These are phyloP conservation scores for Oreochromis grahami DNA, from an alignment of 2,797 vertebrate genomes.

Conservation along the genomic window DNA sequence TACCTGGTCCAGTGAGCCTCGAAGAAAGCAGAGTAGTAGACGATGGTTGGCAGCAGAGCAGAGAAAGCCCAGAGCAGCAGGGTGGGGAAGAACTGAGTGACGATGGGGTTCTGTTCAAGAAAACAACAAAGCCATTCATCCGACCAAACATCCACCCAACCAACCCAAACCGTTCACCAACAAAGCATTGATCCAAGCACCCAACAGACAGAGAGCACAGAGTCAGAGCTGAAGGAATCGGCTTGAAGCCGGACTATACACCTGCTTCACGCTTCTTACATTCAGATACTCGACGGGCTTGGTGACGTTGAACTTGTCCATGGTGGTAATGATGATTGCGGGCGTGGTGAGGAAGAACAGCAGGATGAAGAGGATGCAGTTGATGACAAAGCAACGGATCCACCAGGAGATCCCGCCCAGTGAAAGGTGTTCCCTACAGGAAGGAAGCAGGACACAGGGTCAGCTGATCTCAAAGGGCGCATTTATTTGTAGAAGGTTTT, in stretches of 20 bases:
- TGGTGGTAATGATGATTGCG: conserved; percentile 97
- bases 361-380: conserved; percentile 91
- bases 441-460: neutral
- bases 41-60: conserved; percentile 92
- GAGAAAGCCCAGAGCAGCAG: conserved; percentile 95
- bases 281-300: conserved; percentile 96
- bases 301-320: conserved; percentile 99
- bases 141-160: neutral
- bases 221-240: neutral
- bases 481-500: neutral
- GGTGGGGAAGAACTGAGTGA: conserved; percentile 96
- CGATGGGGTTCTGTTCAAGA: conserved; percentile 86
- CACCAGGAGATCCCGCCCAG: conserved; percentile 93
- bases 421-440: conserved; percentile 89
- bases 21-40: conserved; percentile 95
- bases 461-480: neutral
- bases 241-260: neutral
- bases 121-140: neutral
- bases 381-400: conserved; percentile 95
- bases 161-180: neutral
- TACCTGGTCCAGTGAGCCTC: conserved; percentile 97
- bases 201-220: neutral
- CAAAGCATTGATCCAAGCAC: neutral
- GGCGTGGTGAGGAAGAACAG: conserved; percentile 98
- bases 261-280: conserved; percentile 69